A percentile compares a stretch with the other conserved stretches of the same genome.
Conservation (phyloP, 2,797 vertebrate species). For the Sebastes minor region DNA sequence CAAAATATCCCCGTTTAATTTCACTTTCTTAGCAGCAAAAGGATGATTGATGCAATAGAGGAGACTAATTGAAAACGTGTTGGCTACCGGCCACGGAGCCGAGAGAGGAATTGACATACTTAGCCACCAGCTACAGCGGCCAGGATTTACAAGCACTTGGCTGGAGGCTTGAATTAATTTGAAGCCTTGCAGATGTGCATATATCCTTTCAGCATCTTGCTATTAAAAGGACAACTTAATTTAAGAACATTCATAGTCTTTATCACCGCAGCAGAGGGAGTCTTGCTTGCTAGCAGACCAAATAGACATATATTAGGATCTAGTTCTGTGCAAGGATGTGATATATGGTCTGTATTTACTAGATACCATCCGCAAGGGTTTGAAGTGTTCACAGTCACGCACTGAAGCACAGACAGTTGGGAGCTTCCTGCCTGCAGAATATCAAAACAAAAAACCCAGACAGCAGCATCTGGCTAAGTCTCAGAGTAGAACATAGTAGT, state of each 20-base stretch:
- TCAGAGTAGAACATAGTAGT: slow-evolving; percentile 10
- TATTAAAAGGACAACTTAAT: slow-evolving; percentile 42
- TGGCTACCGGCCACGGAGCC: slow-evolving; percentile 50
- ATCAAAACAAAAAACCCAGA: slow-evolving; percentile 39
- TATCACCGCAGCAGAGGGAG: background rate
- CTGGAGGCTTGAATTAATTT: slow-evolving; percentile 64
- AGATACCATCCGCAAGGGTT: slow-evolving; percentile 4
- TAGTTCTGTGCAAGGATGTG: background rate
- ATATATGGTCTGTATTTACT: background rate
- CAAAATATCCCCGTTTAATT: slow-evolving; percentile 66
- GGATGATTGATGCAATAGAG: slow-evolving; percentile 59
- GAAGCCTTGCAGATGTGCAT: slow-evolving; percentile 64
- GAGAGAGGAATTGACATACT: slow-evolving; percentile 63
- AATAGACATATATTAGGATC: slow-evolving; percentile 7
- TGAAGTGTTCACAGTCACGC: slow-evolving; percentile 24
- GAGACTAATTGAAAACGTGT: slow-evolving; percentile 60
- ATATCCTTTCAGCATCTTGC: slow-evolving; percentile 45
- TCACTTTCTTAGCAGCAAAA: slow-evolving; percentile 53
- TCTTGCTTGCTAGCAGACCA: background rate
- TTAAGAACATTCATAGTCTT: slow-evolving; percentile 25
- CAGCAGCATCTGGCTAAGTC: slow-evolving; percentile 54
- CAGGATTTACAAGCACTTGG: slow-evolving; percentile 68
- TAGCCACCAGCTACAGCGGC: slow-evolving; percentile 48
- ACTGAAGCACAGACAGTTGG: slow-evolving; percentile 11
- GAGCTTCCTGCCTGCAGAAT: slow-evolving; percentile 14